Percentiles rank a stretch among this genome's conserved stretches.
phyloP scores from a whole-genome alignment of 2,888 invertebrate species.

The Hydriomena furcata region DNA sequence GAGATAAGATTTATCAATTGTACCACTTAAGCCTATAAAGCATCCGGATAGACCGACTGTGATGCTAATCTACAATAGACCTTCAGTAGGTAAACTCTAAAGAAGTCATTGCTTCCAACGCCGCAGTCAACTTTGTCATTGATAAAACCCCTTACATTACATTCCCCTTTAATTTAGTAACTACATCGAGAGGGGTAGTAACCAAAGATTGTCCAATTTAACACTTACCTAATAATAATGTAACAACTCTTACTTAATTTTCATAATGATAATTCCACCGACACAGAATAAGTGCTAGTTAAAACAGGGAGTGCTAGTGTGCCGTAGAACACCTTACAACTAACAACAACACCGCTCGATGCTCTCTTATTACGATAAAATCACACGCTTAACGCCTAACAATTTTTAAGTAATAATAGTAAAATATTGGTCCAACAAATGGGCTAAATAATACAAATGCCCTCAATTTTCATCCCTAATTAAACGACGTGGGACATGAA shows the following conservation, averaged over 20 bases:
- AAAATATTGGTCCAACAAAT: constrained; percentile 84
- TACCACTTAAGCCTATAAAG: constrained; percentile 66
- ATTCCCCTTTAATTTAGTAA: constrained; percentile 78
- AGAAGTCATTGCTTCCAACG: constrained; percentile 60
- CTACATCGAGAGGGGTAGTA: constrained; percentile 77
- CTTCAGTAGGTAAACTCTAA: constrained; percentile 47
- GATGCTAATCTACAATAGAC: constrained; percentile 50
- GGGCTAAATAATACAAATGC: constrained; percentile 84
- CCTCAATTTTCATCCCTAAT: constrained; percentile 84
- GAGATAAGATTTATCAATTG: constrained; percentile 38
- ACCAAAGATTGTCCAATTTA: constrained; percentile 83
- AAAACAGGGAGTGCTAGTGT: constrained; percentile 84
- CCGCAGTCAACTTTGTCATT: constrained; percentile 82
- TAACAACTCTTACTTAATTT: constrained; percentile 82
- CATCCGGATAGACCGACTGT: constrained; percentile 66
- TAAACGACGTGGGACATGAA: constrained; percentile 83
- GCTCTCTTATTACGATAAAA: constrained; percentile 82
- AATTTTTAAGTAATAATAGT: constrained; percentile 84
- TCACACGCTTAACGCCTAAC: constrained; percentile 84
- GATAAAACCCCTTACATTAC: constrained; percentile 82
- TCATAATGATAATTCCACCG: constrained; percentile 81
- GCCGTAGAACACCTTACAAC: constrained; percentile 82
- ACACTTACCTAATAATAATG: constrained; percentile 84
- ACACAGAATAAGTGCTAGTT: constrained; percentile 84
- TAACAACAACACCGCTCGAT: constrained; percentile 83